Base-by-base conservation (phyloP, 2,113 vertebrate species). In the Saccopteryx bilineata region DNA sequence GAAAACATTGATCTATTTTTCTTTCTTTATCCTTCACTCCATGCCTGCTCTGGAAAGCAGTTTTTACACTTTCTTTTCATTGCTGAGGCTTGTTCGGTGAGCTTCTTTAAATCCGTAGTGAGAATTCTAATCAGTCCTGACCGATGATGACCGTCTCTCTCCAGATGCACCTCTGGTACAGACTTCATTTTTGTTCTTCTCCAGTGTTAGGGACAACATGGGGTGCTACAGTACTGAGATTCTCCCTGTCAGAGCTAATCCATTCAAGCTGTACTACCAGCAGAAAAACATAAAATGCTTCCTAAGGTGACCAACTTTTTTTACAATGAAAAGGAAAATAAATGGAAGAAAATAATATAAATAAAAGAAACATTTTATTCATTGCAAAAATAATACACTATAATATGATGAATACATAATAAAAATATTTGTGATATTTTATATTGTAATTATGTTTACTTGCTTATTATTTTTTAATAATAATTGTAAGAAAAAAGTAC, bases 51-150 rank as follows among this genome's bases (percentile, higher is more conserved):
- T 19, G 72, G 76, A 60, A 90, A 93, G 90, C 96, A 89, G 93
- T 93, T 96, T 84, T 63, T 89, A 28, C 21, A 48, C 71, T 84
- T 96, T 89, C 31, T 33, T 95, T 95, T 86, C 46, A 1, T 66
- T 89, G 69, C 87, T 54, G 58, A 95, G 79, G 33, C 79, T 79
- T 17, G 79, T 83, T 91, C 68, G 52, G 58, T 79, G 91, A 74
- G 48, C 63, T 94, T 85, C 81, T 82, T 33, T 91, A 92, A 95
- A 89, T 75, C 82, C 58, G n/a, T 71, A 71, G 86, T 6, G 82
- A 96, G 95, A 95, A 96, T 93, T 94, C 96, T 93, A 92, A 95
- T 95, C 78, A 91, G 93, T 48, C 83, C 91, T 91, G 96, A 86
- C 52, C 69, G 14, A 83, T 85, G 94, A 95, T 94, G 78, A 93